Evolutionary conservation across 2,113 vertebrate genomes (phyloP).

Genomic region (Melanerpes formicivorus): DNA sequence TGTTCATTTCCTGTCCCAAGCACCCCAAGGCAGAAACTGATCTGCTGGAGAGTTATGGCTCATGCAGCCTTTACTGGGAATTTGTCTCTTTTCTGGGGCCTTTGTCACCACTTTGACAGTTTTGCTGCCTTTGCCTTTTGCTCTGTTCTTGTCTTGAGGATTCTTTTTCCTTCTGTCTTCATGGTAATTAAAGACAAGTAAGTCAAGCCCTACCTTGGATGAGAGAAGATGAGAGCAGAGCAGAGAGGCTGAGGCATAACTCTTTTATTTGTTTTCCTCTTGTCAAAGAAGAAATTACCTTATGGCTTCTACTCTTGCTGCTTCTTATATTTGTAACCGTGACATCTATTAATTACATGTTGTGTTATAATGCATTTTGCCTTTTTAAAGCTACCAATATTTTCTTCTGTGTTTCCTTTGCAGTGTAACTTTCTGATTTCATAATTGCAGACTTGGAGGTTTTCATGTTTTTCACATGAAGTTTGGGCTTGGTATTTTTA

Average conservation of each 20-base stretch:
- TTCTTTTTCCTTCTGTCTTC: background rate
- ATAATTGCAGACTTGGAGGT: background rate
- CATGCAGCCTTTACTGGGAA: background rate
- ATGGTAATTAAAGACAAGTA: slow-evolving; percentile 28
- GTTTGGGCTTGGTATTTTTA: background rate
- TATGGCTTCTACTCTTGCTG: background rate
- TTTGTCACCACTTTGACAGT: background rate
- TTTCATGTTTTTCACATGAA: background rate
- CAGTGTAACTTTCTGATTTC: background rate
- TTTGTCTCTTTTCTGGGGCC: background rate
- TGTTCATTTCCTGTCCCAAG: rapidly evolving
- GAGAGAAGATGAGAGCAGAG: background rate
- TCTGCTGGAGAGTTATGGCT: background rate
- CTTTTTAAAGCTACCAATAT: background rate
- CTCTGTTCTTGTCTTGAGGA: background rate
- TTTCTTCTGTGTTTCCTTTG: background rate
- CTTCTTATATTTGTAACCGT: background rate
- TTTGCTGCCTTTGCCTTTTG: background rate
- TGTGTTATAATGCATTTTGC: background rate
- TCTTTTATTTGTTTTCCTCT: slow-evolving; percentile 1
- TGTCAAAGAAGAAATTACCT: slow-evolving; percentile 7
- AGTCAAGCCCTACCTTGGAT: slow-evolving; percentile 1
- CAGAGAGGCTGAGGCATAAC: background rate
- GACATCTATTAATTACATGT: background rate
- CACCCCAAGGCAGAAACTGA: background rate